Conservation (phyloP, 2,113 vertebrate genomes). For the Morone chrysops region DNA sequence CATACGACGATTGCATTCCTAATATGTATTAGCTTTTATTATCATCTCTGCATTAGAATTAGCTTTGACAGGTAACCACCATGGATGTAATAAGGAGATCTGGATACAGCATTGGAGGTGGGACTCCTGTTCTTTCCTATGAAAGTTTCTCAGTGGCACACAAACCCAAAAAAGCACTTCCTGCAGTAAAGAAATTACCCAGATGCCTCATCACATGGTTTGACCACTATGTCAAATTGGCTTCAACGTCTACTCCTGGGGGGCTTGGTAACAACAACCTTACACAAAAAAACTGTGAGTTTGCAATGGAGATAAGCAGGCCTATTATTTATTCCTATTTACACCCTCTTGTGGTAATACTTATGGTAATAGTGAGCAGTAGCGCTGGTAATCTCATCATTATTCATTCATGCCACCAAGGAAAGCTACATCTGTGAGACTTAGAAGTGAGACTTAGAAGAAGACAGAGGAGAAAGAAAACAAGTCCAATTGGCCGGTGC, state of each 20-base stretch:
- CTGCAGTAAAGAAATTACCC: too few species aligned
- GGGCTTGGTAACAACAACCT: not conserved
- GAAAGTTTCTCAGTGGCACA: too few species aligned
- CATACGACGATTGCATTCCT: conserved; percentile 18
- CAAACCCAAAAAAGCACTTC: too few species aligned
- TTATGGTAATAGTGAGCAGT: not conserved
- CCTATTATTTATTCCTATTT: not conserved
- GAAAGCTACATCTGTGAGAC: not conserved
- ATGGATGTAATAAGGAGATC: too few species aligned
- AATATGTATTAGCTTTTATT: not conserved
- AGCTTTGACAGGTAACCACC: not conserved
- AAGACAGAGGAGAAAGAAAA: conserved; percentile 18
- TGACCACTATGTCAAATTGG: too few species aligned
- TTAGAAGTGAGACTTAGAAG: not conserved
- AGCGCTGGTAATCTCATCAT: not conserved
- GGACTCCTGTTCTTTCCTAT: too few species aligned
- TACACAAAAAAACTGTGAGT: conserved; percentile 3
- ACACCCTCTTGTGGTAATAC: not conserved
- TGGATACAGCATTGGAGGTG: too few species aligned
- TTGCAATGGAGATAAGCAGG: not conserved
- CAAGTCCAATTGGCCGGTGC: conserved; percentile 16
- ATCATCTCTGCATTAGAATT: not conserved
- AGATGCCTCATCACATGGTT: too few species aligned
- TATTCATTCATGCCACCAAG: conserved; percentile 2
- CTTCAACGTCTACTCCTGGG: too few species aligned